Conservation (phyloP, 2,888 invertebrate genomes). For the Elysia crispata region DNA sequence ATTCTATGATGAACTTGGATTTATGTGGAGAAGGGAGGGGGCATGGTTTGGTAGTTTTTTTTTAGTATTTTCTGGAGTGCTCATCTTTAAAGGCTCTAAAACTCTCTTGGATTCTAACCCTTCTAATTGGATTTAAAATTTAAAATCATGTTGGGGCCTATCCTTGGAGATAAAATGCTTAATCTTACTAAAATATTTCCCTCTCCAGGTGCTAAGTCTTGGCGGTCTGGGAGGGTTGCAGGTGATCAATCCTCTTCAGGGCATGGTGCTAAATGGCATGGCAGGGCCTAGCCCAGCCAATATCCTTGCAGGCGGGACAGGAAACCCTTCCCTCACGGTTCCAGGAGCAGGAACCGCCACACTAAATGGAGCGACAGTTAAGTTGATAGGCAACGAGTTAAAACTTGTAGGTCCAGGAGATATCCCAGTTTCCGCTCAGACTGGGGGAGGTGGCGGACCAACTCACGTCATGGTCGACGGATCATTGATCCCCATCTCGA, state of each 20-base stretch:
- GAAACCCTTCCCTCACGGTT: slow-evolving; percentile 35
- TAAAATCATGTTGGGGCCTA: no score
- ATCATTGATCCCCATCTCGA: slow-evolving; percentile 48
- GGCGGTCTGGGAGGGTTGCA: slow-evolving; percentile 41
- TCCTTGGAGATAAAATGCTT: no score
- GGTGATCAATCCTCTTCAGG: slow-evolving; percentile 45
- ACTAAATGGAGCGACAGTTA: slow-evolving; percentile 69
- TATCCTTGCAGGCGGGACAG: background rate
- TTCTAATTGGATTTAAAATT: no score
- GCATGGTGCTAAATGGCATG: slow-evolving; percentile 46
- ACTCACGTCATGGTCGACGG: slow-evolving; percentile 50
- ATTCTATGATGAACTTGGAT: no score
- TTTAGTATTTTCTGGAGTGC: no score
- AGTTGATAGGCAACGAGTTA: slow-evolving; percentile 64
- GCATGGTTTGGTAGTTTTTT: no score
- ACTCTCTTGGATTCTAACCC: no score
- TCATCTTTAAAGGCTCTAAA: no score
- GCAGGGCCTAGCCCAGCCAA: background rate
- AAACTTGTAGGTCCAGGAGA: slow-evolving; percentile 57
- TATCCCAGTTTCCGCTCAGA: slow-evolving; percentile 52
- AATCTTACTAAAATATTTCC: no score
- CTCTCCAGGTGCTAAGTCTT: slow-evolving; percentile 38
- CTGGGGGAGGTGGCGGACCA: slow-evolving; percentile 21
- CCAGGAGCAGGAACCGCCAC: slow-evolving; percentile 20
- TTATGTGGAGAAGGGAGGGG: no score